phyloP scores from a whole-genome alignment of 2,797 vertebrate species.

The Mergus octosetaceus region DNA sequence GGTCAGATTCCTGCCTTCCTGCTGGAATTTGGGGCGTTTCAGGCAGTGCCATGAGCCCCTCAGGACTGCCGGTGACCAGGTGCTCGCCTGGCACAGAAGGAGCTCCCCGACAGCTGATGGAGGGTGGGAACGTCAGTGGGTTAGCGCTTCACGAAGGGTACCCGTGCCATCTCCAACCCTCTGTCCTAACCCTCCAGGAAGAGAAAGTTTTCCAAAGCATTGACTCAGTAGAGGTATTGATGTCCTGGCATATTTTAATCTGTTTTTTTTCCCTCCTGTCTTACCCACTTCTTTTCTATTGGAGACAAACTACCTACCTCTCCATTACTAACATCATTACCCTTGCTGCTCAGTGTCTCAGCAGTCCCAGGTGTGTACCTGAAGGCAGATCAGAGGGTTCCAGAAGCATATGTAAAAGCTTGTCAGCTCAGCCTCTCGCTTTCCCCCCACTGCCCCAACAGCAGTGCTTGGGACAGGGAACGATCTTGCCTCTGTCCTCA shows the following conservation, averaged over 20 bases:
- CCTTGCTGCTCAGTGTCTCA: not conserved
- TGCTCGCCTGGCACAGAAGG: fast-evolving
- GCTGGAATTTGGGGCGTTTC: not conserved
- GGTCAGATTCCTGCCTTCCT: slow-evolving; percentile 11
- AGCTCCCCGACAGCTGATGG: not conserved
- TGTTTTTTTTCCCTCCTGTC: not conserved
- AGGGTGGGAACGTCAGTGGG: not conserved
- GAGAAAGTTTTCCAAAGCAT: not conserved
- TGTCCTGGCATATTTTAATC: not conserved
- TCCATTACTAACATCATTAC: not conserved
- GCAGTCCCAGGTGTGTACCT: not conserved
- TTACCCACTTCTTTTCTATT: not conserved
- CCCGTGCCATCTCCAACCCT: not conserved
- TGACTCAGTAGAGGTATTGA: not conserved
- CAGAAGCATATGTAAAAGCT: not conserved
- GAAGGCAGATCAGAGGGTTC: not conserved
- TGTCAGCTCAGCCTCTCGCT: not conserved
- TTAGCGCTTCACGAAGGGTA: not conserved
- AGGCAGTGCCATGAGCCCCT: not conserved
- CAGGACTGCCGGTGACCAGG: not conserved
- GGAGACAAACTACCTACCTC: not conserved
- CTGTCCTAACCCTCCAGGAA: not conserved
- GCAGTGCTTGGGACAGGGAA: not conserved
- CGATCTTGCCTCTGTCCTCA: not conserved
- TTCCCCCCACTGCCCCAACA: not conserved